A percentile compares a stretch with the other conserved stretches of the same genome.
Evolutionary conservation across 2,797 vertebrate genomes (phyloP).

Genomic region (Chelon labrosus): DNA sequence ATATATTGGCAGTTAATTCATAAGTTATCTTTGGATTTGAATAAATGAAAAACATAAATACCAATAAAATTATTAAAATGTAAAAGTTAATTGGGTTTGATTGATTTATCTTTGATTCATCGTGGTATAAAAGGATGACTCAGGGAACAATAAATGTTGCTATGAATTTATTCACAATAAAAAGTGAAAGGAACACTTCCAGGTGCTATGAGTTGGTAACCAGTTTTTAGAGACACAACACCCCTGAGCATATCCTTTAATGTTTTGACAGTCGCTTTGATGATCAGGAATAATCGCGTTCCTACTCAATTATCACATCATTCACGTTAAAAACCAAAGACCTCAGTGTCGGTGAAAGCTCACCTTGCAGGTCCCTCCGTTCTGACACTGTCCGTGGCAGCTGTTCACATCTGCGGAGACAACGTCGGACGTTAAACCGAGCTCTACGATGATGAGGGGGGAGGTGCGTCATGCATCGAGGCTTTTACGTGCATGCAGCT

Average conservation of each 20-base stretch:
- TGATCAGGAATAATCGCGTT: background rate
- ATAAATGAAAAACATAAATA: too few species aligned
- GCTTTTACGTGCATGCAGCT: slow-evolving; percentile 36
- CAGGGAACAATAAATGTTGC: too few species aligned
- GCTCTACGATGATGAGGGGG: fast-evolving
- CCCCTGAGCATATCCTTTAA: slow-evolving; percentile 10
- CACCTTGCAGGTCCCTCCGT: slow-evolving; percentile 94
- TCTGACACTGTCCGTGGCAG: slow-evolving; percentile 93
- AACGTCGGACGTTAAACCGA: background rate
- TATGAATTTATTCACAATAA: too few species aligned
- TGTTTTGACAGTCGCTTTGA: slow-evolving; percentile 33
- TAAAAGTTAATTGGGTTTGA: too few species aligned
- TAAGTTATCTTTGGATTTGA: too few species aligned
- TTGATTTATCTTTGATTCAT: too few species aligned
- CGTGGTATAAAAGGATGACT: too few species aligned
- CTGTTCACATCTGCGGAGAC: slow-evolving; percentile 86
- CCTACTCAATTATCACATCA: background rate
- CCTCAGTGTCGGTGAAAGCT: slow-evolving; percentile 29
- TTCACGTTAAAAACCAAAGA: slow-evolving; percentile 17
- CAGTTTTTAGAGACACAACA: background rate
- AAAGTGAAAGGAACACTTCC: too few species aligned
- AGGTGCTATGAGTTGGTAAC: background rate
- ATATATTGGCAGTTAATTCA: too few species aligned
- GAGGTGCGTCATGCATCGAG: background rate
- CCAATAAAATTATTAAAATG: too few species aligned